A percentile compares a stretch with the other conserved stretches of the same genome.
Evolutionary conservation across 2,113 vertebrate genomes (phyloP).

Genomic region (Pontoporia blainvillei): DNA sequence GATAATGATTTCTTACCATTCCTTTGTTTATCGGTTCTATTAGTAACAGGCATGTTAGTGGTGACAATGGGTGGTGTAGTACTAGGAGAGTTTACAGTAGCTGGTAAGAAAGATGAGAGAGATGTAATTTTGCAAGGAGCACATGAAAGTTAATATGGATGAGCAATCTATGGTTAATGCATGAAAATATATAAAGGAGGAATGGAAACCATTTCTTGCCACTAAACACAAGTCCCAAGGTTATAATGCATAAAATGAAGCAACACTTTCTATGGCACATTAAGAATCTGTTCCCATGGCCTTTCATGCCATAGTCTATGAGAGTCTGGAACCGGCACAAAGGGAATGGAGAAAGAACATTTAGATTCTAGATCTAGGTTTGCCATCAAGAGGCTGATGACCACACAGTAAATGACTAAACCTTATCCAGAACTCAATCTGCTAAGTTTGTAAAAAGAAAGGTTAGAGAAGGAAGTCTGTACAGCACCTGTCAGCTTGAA

Average conservation of each 20-base stretch:
- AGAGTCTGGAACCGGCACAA: not conserved
- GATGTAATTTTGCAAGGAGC: constrained; percentile 82
- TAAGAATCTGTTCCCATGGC: constrained; percentile 62
- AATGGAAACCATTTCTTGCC: constrained; percentile 60
- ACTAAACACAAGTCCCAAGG: constrained; percentile 62
- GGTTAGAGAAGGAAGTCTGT: not conserved
- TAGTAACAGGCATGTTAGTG: constrained; percentile 96
- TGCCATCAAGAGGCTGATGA: not conserved
- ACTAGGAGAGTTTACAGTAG: constrained; percentile 86
- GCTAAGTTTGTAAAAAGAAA: not conserved
- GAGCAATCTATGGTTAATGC: constrained; percentile 75
- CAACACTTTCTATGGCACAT: constrained; percentile 38
- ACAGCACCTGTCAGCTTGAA: not conserved
- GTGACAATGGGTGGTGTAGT: constrained; percentile 88
- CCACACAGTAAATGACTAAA: not conserved
- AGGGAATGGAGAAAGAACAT: not conserved
- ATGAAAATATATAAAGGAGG: constrained; percentile 68
- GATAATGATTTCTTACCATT: constrained; percentile 85
- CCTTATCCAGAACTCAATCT: not conserved
- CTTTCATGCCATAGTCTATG: constrained; percentile 9
- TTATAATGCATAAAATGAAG: constrained; percentile 55
- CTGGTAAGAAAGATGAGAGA: constrained; percentile 88
- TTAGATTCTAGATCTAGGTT: not conserved
- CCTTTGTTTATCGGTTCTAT: constrained; percentile 87
- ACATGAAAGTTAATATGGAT: constrained; percentile 81